A percentile compares a stretch with the other conserved stretches of the same genome.
Conservation (phyloP, 1,140 invertebrate genomes). For the Eupristina koningsbergeri region DNA sequence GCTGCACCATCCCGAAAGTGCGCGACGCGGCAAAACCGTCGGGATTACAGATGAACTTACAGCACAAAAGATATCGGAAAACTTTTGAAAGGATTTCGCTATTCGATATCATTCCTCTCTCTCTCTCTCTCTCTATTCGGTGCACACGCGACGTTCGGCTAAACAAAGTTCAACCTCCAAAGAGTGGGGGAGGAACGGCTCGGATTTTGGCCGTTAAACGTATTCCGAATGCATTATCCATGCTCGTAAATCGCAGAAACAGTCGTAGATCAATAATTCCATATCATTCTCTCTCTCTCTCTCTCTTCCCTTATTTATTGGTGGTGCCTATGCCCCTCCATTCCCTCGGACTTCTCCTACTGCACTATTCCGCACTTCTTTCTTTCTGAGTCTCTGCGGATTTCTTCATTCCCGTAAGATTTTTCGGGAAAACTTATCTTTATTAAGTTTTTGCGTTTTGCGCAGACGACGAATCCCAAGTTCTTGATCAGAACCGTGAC, state of each 20-base stretch:
- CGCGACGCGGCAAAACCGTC: conserved; percentile 22
- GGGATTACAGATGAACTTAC: conserved; percentile 42
- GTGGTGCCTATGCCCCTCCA: conserved; percentile 57
- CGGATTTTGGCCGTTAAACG: conserved; percentile 56
- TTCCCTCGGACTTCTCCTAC: conserved; percentile 52
- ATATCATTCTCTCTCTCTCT: conserved; percentile 52
- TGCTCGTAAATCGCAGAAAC: conserved; percentile 63
- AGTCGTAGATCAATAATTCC: conserved; percentile 67
- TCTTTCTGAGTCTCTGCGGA: too few relatives aligned
- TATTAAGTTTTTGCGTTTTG: conserved; percentile 52
- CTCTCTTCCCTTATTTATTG: conserved; percentile 53
- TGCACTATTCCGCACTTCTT: conserved; percentile 42
- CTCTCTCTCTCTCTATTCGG: background rate
- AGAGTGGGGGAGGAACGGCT: conserved; percentile 41
- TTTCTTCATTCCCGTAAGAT: too few relatives aligned
- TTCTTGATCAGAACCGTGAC: conserved; percentile 46
- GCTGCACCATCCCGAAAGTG: background rate
- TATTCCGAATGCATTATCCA: conserved; percentile 66
- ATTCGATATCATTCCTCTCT: conserved; percentile 11
- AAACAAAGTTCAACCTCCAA: conserved; percentile 57
- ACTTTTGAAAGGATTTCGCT: conserved; percentile 41
- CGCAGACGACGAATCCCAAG: conserved; percentile 44
- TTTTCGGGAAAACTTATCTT: background rate
- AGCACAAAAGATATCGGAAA: conserved; percentile 44
- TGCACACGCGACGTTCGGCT: conserved; percentile 9